phyloP scores from a whole-genome alignment of 2,113 vertebrate species.

The Eulacestoma nigropectus region DNA sequence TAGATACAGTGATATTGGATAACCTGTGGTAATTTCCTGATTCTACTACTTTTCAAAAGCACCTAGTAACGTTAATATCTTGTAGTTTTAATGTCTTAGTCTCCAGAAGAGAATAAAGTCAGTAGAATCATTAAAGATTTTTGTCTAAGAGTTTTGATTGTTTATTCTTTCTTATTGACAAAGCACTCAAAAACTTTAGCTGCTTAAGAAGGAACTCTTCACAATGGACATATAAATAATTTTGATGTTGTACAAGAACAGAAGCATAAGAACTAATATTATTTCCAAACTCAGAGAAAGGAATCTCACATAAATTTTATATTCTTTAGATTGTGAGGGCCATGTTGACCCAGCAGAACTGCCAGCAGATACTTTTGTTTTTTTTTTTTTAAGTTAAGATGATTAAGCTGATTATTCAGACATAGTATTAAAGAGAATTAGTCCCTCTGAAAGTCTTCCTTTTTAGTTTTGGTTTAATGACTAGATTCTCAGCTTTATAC shows the following conservation, averaged over 20 bases:
- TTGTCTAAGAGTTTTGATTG: neutral
- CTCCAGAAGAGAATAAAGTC: neutral
- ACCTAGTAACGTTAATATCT: neutral
- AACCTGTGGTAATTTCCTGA: neutral
- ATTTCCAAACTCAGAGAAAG: neutral
- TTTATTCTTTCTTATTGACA: neutral
- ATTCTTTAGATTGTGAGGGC: neutral
- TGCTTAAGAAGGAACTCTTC: neutral
- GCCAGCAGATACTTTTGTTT: neutral
- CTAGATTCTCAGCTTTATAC: neutral
- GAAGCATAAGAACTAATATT: neutral
- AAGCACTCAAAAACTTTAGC: neutral
- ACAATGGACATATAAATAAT: neutral
- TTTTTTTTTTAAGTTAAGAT: neutral
- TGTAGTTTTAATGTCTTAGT: neutral
- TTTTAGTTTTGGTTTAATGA: neutral
- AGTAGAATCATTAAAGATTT: neutral
- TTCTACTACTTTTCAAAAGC: neutral
- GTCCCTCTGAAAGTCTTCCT: neutral
- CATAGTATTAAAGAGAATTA: neutral
- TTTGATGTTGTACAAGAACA: neutral
- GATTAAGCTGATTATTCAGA: neutral
- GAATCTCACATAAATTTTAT: neutral
- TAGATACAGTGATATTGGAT: neutral
- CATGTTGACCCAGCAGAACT: neutral